Evolutionary conservation across 2,797 vertebrate species (phyloP).

Genomic region (Pelochelys cantorii): DNA sequence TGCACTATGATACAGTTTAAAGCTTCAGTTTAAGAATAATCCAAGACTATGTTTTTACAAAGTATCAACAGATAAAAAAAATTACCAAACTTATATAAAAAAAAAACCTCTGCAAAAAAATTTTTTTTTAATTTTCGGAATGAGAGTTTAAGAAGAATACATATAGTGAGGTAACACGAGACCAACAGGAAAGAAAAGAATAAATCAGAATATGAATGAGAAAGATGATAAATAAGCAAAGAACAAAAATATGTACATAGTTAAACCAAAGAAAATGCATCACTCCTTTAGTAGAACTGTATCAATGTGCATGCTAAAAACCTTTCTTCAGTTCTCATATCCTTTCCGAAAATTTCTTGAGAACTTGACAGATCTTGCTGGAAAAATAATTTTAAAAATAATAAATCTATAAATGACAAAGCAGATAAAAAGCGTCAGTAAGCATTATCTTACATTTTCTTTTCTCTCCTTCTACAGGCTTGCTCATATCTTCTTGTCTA

Average conservation of each 20-base stretch:
- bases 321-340: neutral
- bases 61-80: neutral
- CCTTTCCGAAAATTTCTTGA: neutral
- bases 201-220: neutral
- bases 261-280: neutral
- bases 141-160: neutral
- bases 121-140: neutral
- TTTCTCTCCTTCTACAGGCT: neutral
- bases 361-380: neutral
- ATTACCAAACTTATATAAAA: neutral
- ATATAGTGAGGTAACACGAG: neutral
- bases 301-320: neutral
- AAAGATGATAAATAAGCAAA: neutral
- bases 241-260: neutral
- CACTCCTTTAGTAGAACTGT: neutral
- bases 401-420: neutral
- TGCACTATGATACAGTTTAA: neutral
- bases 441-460: neutral
- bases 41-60: neutral
- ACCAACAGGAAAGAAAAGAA: neutral
- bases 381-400: fast-evolving
- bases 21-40: neutral
- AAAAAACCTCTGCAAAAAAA: neutral
- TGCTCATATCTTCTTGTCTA: neutral
- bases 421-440: neutral